Base-by-base conservation (phyloP, 2,888 invertebrate species). In the Blastobasis lacticolella region DNA sequence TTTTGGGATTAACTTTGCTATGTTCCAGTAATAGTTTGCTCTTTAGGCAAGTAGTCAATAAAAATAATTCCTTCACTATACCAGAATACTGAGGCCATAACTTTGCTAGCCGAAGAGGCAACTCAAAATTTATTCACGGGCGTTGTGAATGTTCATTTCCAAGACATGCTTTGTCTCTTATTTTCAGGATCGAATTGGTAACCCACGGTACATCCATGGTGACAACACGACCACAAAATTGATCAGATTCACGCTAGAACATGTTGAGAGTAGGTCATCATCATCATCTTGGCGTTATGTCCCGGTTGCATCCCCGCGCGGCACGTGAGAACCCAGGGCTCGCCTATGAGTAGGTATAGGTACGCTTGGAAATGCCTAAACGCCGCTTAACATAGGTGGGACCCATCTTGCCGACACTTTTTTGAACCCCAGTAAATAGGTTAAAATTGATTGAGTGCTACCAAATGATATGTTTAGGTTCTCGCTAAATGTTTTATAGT, bases 371-470 rank as follows among this genome's bases (percentile, higher is more conserved):
- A n/a, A n/a, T n/a, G 1, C 4, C n/a, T 41, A 9, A 41, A 9
- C 1, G 7, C 48, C 51, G 23, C 45, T 51, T 51, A 48, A 51
- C 51, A 48, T 51, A 45, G 48, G 37, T 40, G 45, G 41, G 8
- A 48, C 43, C 51, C 45, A 48, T 9, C 51, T 43, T 44, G 51
- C 48, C n/a, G 51, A 48, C 10, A 47, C 45, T 23, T 48, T 51
- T 48, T 40, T 48, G 38, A 51, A 44, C 10, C 45, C 44, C 48
- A 51, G 10, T 48, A n/a, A 36, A 41, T 52, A 37, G n/a, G 41
- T 41, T n/a, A 41, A 41, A 41, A 49, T 44, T 42, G 38, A 49
- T 49, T 49, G 45, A 42, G 44, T 45, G 43, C 49, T 49, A 37
- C 23, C 44, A 49, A 49, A 49, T 45, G 44, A 49, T 10, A 44